Percentiles rank a stretch among this genome's conserved stretches.
These are phyloP conservation scores for Agrypnia vestita DNA, from an alignment of 1,140 invertebrate genomes.

Conservation along the genomic window DNA sequence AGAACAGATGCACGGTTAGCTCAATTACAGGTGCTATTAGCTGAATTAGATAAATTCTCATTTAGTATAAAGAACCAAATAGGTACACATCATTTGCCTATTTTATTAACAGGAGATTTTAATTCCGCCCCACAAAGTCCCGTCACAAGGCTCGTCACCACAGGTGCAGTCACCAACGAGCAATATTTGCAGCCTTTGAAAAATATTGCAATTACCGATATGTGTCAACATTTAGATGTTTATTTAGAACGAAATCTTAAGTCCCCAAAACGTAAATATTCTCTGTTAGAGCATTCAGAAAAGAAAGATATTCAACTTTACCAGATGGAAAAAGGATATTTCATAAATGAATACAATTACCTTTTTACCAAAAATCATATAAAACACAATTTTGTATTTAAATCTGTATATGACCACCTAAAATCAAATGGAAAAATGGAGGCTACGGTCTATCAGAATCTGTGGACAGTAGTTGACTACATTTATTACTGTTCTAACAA, in stretches of 20 bases:
- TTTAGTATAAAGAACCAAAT: neutral
- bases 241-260: constrained; percentile 32
- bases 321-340: constrained; percentile 1
- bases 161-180: constrained; percentile 4
- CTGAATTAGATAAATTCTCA: constrained; percentile 34
- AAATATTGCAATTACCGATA: constrained; percentile 19
- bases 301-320: neutral
- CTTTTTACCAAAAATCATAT: constrained; percentile 21
- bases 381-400: constrained; percentile 28
- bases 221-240: constrained; percentile 39
- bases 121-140: constrained; percentile 24
- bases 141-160: constrained; percentile 10
- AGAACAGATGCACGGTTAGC: constrained; percentile 20
- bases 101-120: constrained; percentile 41
- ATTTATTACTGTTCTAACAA: constrained; percentile 28
- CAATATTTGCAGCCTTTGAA: constrained; percentile 7
- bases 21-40: constrained; percentile 32
- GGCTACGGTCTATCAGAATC: constrained; percentile 26
- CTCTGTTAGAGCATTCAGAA: neutral
- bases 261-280: neutral
- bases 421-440: constrained; percentile 4
- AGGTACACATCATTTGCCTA: constrained; percentile 11
- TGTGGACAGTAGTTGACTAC: constrained; percentile 26
- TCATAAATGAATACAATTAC: neutral
- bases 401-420: constrained; percentile 18